Percentiles rank a stretch among this genome's conserved stretches.
Conservation (phyloP, 2,113 vertebrate species). For the Lutjanus erythropterus region DNA sequence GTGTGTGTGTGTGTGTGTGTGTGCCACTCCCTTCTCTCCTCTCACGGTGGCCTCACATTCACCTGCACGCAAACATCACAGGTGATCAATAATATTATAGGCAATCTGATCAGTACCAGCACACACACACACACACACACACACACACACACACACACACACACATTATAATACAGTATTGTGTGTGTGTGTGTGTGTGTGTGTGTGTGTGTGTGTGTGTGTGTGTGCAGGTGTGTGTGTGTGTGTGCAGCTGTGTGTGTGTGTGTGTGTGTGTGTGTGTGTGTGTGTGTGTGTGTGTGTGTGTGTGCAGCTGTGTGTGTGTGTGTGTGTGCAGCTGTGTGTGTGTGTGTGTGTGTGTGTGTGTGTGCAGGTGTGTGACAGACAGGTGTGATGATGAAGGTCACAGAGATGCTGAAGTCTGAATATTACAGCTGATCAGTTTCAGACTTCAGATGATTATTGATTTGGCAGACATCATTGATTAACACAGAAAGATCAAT, state of each 20-base stretch:
- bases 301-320: background rate
- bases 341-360: background rate
- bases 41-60: background rate
- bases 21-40: slow-evolving; percentile 55
- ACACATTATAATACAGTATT: too few species aligned
- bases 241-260: slow-evolving; percentile 4
- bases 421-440: background rate
- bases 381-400: background rate
- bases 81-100: background rate
- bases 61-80: slow-evolving; percentile 28
- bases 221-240: slow-evolving; percentile 7
- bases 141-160: too few species aligned
- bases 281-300: slow-evolving; percentile 1
- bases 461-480: too few species aligned
- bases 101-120: background rate
- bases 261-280: background rate
- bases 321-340: background rate
- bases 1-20: background rate
- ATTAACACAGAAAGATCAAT: too few species aligned
- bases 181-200: background rate
- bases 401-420: background rate
- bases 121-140: background rate
- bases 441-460: too few species aligned
- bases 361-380: slow-evolving; percentile 6
- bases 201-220: slow-evolving; percentile 1